These are phyloP conservation scores for Idaea straminata DNA, from an alignment of 2,888 invertebrate species.

Conservation along the genomic window DNA sequence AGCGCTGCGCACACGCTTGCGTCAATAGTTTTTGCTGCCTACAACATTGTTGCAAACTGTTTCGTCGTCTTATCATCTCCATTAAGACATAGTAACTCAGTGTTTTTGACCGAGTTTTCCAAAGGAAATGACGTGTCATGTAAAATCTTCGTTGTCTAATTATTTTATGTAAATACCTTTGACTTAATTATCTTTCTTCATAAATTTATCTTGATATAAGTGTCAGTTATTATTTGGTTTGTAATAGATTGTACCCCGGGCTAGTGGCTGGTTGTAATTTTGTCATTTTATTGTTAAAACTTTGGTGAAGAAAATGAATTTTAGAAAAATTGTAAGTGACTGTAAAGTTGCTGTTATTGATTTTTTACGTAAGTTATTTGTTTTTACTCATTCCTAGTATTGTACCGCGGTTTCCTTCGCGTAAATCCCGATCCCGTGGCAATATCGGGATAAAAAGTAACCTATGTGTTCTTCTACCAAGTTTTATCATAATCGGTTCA, in stretches of 20 bases:
- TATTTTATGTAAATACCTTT: neutral
- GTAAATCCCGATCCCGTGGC: no score
- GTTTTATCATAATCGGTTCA: no score
- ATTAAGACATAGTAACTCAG: no score
- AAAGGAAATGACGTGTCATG: neutral
- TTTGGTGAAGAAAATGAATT: neutral
- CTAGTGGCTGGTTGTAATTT: neutral
- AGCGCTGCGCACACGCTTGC: no score
- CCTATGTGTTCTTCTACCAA: no score
- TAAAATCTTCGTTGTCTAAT: neutral
- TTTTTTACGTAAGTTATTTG: neutral
- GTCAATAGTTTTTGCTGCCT: no score
- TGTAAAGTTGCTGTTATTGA: neutral
- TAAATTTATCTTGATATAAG: neutral
- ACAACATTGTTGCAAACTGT: no score
- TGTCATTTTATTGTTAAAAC: no score
- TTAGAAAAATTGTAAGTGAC: neutral
- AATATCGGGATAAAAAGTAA: no score
- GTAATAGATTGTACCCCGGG: neutral
- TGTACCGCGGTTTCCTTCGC: no score
- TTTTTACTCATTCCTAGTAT: neutral
- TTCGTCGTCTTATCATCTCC: no score
- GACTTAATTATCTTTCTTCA: no score
- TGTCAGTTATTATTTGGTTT: neutral
- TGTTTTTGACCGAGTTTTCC: neutral